A percentile compares a stretch with the other conserved stretches of the same genome.
These are phyloP conservation scores for Pseudorasbora parva DNA, from an alignment of 2,113 vertebrate genomes.

Conservation along the genomic window DNA sequence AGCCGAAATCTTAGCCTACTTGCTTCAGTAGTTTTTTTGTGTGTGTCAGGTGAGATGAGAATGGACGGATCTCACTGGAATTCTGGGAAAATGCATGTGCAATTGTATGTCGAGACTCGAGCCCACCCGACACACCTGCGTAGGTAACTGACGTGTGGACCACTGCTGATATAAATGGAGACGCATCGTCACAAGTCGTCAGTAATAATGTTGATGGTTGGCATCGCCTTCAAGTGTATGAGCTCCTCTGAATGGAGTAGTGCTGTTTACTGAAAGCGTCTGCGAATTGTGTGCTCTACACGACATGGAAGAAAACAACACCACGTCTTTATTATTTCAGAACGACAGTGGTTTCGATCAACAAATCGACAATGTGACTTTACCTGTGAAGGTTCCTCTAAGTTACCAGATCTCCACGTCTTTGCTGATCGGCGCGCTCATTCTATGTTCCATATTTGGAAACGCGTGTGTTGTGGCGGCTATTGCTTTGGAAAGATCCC, in stretches of 20 bases:
- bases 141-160: constrained; percentile 74
- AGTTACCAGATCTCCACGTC: constrained; percentile 91
- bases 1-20: no score
- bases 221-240: constrained; percentile 6
- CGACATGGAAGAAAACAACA: constrained; percentile 82
- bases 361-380: constrained; percentile 60
- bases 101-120: background rate
- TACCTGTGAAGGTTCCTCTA: constrained; percentile 79
- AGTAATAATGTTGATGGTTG: constrained; percentile 50
- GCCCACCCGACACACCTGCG: constrained; percentile 59
- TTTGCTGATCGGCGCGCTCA: constrained; percentile 86
- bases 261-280: constrained; percentile 33
- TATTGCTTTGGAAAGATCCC: constrained; percentile 90
- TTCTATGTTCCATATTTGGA: constrained; percentile 90
- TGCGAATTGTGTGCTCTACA: constrained; percentile 1
- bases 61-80: background rate
- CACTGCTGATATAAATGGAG: constrained; percentile 73
- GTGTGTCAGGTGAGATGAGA: background rate
- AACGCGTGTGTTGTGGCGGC: constrained; percentile 97
- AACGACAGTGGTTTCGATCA: constrained; percentile 58
- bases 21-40: background rate
- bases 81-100: background rate
- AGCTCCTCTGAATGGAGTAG: constrained; percentile 54
- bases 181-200: constrained; percentile 61
- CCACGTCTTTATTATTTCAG: constrained; percentile 72